Evolutionary conservation across 2,888 invertebrate species (phyloP), one percentile per base, ranked within the genome.

Genomic region (Agriopis marginaria): DNA sequence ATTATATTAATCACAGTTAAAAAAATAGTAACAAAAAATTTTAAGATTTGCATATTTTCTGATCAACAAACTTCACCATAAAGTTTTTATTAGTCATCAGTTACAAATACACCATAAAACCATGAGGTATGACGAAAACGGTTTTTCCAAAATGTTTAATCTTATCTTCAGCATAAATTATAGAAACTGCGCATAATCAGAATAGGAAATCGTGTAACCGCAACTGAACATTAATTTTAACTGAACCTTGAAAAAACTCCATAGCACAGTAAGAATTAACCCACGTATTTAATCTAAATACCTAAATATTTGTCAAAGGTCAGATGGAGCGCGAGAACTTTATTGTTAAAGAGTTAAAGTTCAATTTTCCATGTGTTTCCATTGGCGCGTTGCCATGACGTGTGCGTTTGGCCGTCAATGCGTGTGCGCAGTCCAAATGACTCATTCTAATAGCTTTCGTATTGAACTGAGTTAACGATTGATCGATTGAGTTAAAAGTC

Each of bases 321-420:
- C 70, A 69, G 60, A 60, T 50, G 17, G 17, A 50, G 75, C 58
- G 50, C 74, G 66, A 73, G 70, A 79, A 76, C 76, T 77, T 80
- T 77, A 79, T 65, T 47, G 55, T 71, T 62, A 65, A 74, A 64
- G 44, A n/a, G 55, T 70, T 68, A 73, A 69, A 75, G 71, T 74
- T 76, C 68, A 75, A 68, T 66, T 73, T 81, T 71, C 72, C 67
- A 53, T 63, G 39, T 47, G 60, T 62, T 63, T 62, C 55, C 51
- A 56, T 80, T 86, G 86, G 86, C 82, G 23, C 0, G 42, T 53
- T 77, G 85, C 86, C 86, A 86, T 71, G 50, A 68, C 61, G 66
- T 54, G 72, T 68, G 63, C 59, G 70, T 64, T 74, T 77, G 81
- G 81, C 78, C 70, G 70, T 79, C 73, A 67, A 63, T 74, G 75